These are phyloP conservation scores for Ascaphus truei DNA, from an alignment of 2,113 vertebrate species.

Conservation along the genomic window DNA sequence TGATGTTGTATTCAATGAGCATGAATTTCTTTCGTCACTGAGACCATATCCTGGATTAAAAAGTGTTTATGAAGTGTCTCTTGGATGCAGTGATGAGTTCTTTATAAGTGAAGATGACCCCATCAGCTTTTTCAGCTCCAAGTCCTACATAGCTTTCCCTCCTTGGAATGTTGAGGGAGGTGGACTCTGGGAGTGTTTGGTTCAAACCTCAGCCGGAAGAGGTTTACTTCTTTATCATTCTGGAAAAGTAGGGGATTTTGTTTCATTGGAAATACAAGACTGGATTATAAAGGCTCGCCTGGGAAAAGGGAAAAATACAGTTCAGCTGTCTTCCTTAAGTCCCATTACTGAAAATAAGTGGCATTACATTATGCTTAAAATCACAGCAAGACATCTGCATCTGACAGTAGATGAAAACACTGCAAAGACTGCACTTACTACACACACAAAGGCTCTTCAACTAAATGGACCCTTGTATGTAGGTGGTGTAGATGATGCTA, in stretches of 20 bases:
- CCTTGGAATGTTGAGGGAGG: slow-evolving; percentile 57
- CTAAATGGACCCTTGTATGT: slow-evolving; percentile 72
- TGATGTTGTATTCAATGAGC: slow-evolving; percentile 74
- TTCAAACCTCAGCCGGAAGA: slow-evolving; percentile 68
- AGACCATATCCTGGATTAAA: slow-evolving; percentile 77
- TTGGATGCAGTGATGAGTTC: slow-evolving; percentile 85
- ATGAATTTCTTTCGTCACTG: slow-evolving; percentile 73
- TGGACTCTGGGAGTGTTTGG: slow-evolving; percentile 61
- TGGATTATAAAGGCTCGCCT: slow-evolving; percentile 67
- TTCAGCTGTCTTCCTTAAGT: slow-evolving; percentile 60
- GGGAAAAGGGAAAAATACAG: slow-evolving; percentile 60
- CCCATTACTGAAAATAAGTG: slow-evolving; percentile 73
- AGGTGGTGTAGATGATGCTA: slow-evolving; percentile 72
- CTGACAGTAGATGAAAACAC: slow-evolving; percentile 71
- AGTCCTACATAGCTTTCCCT: slow-evolving; percentile 75
- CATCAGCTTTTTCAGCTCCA: slow-evolving; percentile 88
- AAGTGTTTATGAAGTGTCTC: slow-evolving; percentile 76
- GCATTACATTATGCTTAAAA: slow-evolving; percentile 69
- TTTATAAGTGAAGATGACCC: slow-evolving; percentile 77
- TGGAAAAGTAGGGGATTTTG: slow-evolving; percentile 71
- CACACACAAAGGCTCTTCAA: slow-evolving; percentile 53
- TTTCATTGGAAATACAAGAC: slow-evolving; percentile 78
- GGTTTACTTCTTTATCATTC: slow-evolving; percentile 79
- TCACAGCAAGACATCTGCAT: slow-evolving; percentile 66
- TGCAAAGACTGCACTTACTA: slow-evolving; percentile 58